phyloP scores from a whole-genome alignment of 2,797 vertebrate species.

The Apogon hyalosoma region DNA sequence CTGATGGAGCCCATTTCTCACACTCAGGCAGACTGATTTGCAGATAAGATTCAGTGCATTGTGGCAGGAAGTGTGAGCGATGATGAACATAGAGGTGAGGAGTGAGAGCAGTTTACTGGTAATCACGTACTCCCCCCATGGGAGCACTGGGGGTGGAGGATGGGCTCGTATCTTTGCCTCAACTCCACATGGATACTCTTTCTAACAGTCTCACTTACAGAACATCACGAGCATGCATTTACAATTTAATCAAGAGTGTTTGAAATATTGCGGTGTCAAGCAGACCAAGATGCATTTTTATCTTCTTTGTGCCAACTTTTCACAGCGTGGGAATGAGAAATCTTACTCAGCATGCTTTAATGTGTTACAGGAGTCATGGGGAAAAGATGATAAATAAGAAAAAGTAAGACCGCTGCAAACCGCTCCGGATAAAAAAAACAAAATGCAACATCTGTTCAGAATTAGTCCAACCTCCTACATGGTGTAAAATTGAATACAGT shows the following conservation, averaged over 20 bases:
- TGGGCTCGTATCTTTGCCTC: conserved; percentile 50
- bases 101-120: conserved; percentile 73
- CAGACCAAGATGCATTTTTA: conserved; percentile 27
- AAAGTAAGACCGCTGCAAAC: too few species aligned
- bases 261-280: conserved; percentile 43
- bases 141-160: conserved; percentile 59
- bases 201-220: conserved; percentile 32
- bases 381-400: conserved; percentile 28
- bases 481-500: conserved; percentile 13
- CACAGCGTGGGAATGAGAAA: conserved; percentile 13
- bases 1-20: conserved; percentile 74
- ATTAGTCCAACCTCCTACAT: conserved; percentile 27
- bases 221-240: conserved; percentile 30
- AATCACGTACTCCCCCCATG: conserved; percentile 55
- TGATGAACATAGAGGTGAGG: conserved; percentile 64
- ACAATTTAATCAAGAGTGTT: conserved; percentile 58
- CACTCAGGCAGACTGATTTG: conserved; percentile 52
- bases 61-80: conserved; percentile 65
- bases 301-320: conserved; percentile 26
- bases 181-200: conserved; percentile 49
- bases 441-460: conserved; percentile 52
- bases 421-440: too few species aligned
- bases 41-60: conserved; percentile 70
- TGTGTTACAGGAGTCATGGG: conserved; percentile 21
- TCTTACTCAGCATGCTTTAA: conserved; percentile 4